Conservation (phyloP, 2,797 vertebrate species). For the Pygocentrus nattereri region DNA sequence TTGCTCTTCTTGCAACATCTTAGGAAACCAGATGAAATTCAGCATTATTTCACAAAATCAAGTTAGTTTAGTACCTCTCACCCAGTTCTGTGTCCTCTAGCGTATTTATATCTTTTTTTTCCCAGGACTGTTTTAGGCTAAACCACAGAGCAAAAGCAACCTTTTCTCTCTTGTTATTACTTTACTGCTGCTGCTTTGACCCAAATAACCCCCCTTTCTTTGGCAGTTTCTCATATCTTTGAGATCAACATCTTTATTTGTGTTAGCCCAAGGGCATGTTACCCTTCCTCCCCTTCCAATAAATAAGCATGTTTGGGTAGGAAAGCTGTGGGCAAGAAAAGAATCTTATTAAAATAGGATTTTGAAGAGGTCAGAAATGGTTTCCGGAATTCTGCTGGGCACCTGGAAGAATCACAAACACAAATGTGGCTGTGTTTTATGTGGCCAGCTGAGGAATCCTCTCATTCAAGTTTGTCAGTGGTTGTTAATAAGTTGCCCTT, state of each 20-base stretch:
- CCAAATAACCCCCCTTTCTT: constrained; percentile 9
- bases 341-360: constrained; percentile 46
- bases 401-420: constrained; percentile 21
- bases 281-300: constrained; percentile 21
- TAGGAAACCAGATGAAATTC: background rate
- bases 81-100: background rate
- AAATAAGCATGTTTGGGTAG: constrained; percentile 34
- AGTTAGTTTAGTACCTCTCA: background rate
- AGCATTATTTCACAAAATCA: background rate
- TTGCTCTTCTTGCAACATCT: background rate
- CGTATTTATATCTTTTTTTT: background rate
- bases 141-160: background rate
- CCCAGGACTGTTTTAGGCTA: background rate
- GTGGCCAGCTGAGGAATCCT: background rate
- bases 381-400: constrained; percentile 25
- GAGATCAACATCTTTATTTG: constrained; percentile 36
- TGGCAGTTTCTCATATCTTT: constrained; percentile 30
- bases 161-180: background rate
- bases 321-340: background rate
- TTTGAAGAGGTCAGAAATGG: constrained; percentile 26
- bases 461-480: background rate
- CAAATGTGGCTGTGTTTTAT: constrained; percentile 19
- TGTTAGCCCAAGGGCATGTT: constrained; percentile 14
- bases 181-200: background rate
- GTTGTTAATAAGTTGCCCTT: background rate